These are phyloP conservation scores for Allacma fusca DNA, from an alignment of 2,888 invertebrate species.

Conservation along the genomic window DNA sequence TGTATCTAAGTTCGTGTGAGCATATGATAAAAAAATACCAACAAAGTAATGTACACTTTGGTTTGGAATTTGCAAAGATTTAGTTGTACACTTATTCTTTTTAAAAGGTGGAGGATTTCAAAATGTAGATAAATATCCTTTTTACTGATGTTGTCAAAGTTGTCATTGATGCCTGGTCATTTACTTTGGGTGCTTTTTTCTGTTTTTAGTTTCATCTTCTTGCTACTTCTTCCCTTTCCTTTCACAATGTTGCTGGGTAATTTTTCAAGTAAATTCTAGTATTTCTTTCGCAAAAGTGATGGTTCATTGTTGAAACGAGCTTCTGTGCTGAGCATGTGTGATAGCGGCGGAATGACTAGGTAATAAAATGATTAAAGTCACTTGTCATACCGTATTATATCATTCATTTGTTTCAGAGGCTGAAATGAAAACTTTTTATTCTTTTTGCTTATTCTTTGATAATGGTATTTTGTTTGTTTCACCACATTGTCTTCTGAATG, in stretches of 20 bases:
- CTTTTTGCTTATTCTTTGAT: not conserved
- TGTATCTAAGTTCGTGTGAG: no score
- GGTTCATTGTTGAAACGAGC: not conserved
- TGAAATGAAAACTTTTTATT: not conserved
- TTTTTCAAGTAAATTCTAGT: conserved; percentile 1
- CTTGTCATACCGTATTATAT: not conserved
- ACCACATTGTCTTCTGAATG: conserved; percentile 36
- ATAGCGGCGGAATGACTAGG: conserved; percentile 1
- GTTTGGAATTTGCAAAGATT: no score
- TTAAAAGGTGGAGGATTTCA: no score
- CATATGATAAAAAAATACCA: no score
- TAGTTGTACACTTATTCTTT: no score
- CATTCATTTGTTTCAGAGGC: not conserved
- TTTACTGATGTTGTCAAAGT: not conserved
- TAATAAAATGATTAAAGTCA: conserved; percentile 3
- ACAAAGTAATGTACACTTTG: no score
- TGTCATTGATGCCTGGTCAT: not conserved
- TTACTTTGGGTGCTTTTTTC: not conserved
- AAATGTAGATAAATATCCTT: no score
- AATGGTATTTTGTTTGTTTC: not conserved
- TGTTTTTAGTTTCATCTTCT: not conserved
- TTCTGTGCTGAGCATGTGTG: not conserved
- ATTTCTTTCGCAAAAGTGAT: conserved; percentile 1
- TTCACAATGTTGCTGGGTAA: not conserved
- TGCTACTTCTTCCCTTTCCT: not conserved